A percentile compares a stretch with the other conserved stretches of the same genome.
Evolutionary conservation across 2,888 invertebrate genomes (phyloP).

Genomic region (Miltochrista miniata): DNA sequence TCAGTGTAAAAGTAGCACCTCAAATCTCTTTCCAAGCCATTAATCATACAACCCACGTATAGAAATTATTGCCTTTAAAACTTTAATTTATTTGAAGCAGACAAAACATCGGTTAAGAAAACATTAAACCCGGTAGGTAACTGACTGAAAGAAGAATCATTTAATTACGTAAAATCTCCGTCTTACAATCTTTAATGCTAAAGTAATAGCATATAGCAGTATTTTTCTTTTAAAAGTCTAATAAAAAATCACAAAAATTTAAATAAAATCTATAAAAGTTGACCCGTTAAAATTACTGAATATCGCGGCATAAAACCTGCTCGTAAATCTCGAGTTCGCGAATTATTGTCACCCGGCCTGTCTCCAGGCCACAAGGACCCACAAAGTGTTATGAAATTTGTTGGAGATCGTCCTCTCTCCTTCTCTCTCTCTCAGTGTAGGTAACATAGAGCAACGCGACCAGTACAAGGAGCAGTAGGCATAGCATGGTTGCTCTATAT

Average conservation of each 20-base stretch:
- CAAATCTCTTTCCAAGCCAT: no score
- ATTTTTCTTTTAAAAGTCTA: conserved; percentile 26
- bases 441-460: no score
- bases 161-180: no score
- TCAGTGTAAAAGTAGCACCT: no score
- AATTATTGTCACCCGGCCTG: conserved; percentile 26
- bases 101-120: no score
- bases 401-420: background rate
- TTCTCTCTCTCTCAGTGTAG: background rate
- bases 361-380: conserved; percentile 2
- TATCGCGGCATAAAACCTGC: conserved; percentile 21
- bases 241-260: conserved; percentile 31
- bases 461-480: no score
- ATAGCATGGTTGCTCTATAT: no score
- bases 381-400: conserved; percentile 7
- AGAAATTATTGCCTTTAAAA: no score
- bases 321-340: conserved; percentile 30
- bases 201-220: conserved; percentile 17
- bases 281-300: conserved; percentile 24
- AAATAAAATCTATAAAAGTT: conserved; percentile 33
- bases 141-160: no score
- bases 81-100: no score
- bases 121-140: no score
- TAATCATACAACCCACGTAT: no score
- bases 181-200: conserved; percentile 15